Base-by-base conservation (phyloP, 2,113 vertebrate genomes). In the Platycercus adscitus region DNA sequence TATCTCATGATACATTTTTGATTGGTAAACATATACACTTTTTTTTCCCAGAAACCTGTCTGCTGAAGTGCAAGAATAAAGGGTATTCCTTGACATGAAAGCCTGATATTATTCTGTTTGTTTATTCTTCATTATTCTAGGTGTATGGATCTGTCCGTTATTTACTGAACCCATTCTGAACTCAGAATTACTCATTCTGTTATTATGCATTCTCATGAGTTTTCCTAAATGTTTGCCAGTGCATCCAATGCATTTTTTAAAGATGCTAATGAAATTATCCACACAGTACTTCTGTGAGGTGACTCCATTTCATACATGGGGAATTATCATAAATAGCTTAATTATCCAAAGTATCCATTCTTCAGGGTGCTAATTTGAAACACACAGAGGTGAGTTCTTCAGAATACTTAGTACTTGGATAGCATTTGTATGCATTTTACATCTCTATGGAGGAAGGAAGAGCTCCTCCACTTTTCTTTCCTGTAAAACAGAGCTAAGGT, bases 231-330 rank as follows among this genome's bases (percentile, higher is more conserved):
- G 66, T 29, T 86, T 94, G 50, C 73, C 41, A 73, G 41, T 70
- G 60, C 82, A 94, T 88, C 28, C 2, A 3, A 39, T 72, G 26
- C 63, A 84, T 89, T 92, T 92, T 96, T 88, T 13, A 94, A 83
- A 88, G n/a, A 91, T 61, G 49, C 7, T 77, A 80, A 95, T 91
- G 63, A 88, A 95, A 80, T 94, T 89, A 88, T 81, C 79, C 89
- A 28, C 70, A 49, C 29, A 43, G 64, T 58, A 64, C 64, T 87
- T 81, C 63, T 89, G 71, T 88, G 58, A 88, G 58, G 75, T 81
- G 95, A 86, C 66, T 94, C 53, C 35, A 80, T 88, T 86, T 93
- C 49, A 71, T 77, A 93, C 63, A 73, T 58, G 41, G 23, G 47
- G 17, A 86, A 77, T 88, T 63, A 66, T 25, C 75, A 77, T 88